Evolutionary conservation across 1,140 invertebrate species (phyloP).

Genomic region (Aradophagus sp.): DNA sequence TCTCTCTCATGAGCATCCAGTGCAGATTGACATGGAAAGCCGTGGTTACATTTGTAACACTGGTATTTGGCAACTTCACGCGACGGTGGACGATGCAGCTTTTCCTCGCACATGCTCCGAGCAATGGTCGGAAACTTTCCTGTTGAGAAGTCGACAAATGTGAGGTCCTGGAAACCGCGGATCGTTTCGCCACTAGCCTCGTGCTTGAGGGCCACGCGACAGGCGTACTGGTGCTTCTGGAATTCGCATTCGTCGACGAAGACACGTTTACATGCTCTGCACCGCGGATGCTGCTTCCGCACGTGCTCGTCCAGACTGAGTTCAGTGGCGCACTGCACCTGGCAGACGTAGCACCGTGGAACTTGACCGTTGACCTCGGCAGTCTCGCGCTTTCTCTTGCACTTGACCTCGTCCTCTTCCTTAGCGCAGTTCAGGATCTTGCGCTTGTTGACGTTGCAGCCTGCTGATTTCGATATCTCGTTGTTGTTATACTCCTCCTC

Average conservation of each 20-base stretch:
- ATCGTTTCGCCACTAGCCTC: conserved; percentile 62
- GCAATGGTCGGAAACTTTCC: conserved; percentile 86
- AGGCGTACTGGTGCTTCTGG: conserved; percentile 78
- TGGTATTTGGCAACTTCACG: conserved; percentile 80
- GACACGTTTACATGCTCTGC: conserved; percentile 80
- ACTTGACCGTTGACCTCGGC: conserved; percentile 27
- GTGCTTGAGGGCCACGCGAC: conserved; percentile 77
- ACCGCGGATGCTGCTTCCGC: conserved; percentile 81
- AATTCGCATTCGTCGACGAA: conserved; percentile 83
- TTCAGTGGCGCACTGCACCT: conserved; percentile 77
- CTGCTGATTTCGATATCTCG: conserved; percentile 66
- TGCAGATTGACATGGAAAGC: conserved; percentile 84
- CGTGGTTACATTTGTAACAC: conserved; percentile 82
- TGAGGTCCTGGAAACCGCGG: conserved; percentile 83
- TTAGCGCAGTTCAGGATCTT: conserved; percentile 57
- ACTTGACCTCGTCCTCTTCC: conserved; percentile 53
- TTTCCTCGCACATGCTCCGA: conserved; percentile 82
- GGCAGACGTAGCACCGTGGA: conserved; percentile 77
- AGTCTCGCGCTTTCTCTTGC: conserved; percentile 58
- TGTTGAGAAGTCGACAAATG: conserved; percentile 85
- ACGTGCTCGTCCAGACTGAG: conserved; percentile 80
- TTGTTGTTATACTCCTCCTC: conserved; percentile 73
- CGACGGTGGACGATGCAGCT: conserved; percentile 78
- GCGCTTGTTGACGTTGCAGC: conserved; percentile 49
- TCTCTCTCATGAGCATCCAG: conserved; percentile 80